A percentile compares a stretch with the other conserved stretches of the same genome.
Conservation (phyloP, 1,140 invertebrate species). For the Zaprionus camerounensis region DNA sequence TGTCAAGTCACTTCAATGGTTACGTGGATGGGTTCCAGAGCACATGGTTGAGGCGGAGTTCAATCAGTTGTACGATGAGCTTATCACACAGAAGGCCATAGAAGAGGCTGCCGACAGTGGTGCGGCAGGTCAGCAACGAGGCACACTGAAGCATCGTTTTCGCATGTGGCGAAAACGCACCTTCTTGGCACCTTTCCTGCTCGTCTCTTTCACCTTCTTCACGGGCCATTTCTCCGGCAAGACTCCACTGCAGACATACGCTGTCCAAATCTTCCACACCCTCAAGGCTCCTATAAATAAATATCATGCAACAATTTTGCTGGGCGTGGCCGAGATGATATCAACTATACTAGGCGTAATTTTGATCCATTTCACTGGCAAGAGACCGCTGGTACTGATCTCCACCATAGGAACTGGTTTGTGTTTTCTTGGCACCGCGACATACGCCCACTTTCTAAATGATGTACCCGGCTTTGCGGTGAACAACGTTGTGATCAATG, state of each 20-base stretch:
- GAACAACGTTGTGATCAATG: slow-evolving; percentile 81
- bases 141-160: slow-evolving; percentile 50
- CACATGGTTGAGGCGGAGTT: slow-evolving; percentile 86
- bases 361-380: slow-evolving; percentile 89
- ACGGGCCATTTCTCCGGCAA: slow-evolving; percentile 89
- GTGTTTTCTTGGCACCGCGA: slow-evolving; percentile 86
- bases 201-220: slow-evolving; percentile 88
- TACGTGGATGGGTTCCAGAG: slow-evolving; percentile 88
- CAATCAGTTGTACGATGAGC: slow-evolving; percentile 85
- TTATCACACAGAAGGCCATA: slow-evolving; percentile 78
- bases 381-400: slow-evolving; percentile 88
- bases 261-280: slow-evolving; percentile 88
- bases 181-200: slow-evolving; percentile 87
- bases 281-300: slow-evolving; percentile 89
- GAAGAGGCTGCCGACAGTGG: slow-evolving; percentile 54
- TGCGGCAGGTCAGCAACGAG: slow-evolving; percentile 18
- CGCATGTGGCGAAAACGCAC: slow-evolving; percentile 75
- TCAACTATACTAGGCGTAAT: slow-evolving; percentile 87
- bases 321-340: slow-evolving; percentile 88
- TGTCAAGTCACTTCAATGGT: slow-evolving; percentile 86
- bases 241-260: slow-evolving; percentile 89
- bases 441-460: slow-evolving; percentile 75
- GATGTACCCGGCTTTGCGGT: slow-evolving; percentile 76
- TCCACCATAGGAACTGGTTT: slow-evolving; percentile 87
- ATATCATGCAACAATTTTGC: slow-evolving; percentile 89